Base-by-base conservation (phyloP, 1,140 invertebrate genomes). In the Vanessa tameamea region DNA sequence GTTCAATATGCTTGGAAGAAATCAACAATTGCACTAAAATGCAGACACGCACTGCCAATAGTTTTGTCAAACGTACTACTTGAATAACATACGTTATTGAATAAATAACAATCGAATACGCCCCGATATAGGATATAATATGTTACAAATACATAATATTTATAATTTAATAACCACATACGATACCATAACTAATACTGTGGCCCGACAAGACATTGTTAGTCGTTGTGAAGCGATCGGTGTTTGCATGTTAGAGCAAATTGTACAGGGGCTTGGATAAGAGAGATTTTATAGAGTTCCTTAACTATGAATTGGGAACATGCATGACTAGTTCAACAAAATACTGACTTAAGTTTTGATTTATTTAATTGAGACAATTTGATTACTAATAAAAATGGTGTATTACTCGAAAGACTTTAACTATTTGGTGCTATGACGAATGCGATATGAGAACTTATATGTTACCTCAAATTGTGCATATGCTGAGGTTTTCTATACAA, bases 401-500 rank as follows among this genome's bases (percentile, higher is more conserved):
- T 23, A 12, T 57, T 8, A 23, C 12, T 23, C 9, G 8, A 55
- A 55, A 57, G 1, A 3, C 23, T 23, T 55, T 55, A 23, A 57
- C 20, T 53, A 51, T 67, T 67, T 67, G 57, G 66, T 69, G 66
- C 66, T 37, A 47, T 15, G 31, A 61, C 14, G 14, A 68, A 61
- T 59, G 51, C 57, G 51, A 63, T 70, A 31, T 43, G 13, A 8
- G 66, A 70, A 31, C 26, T 67, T 73, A 15, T 61, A 75, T 14
- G 82, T 94, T 94, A 96, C 95, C 96, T 96, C 83, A 96, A 93
- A 83, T 96, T 96, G 83, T 96, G 95, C 93, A 96, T 95, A 91
- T 95, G 94, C 82, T 95, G 94, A 16, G 97, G 97, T 92, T 99
- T 99, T 81, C 97, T 96, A 88, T 99, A 99, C 47, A 99, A 93